Percentiles rank a stretch among this genome's conserved stretches.
Conservation (phyloP, 2,113 vertebrate species). For the Indicator maculatus region DNA sequence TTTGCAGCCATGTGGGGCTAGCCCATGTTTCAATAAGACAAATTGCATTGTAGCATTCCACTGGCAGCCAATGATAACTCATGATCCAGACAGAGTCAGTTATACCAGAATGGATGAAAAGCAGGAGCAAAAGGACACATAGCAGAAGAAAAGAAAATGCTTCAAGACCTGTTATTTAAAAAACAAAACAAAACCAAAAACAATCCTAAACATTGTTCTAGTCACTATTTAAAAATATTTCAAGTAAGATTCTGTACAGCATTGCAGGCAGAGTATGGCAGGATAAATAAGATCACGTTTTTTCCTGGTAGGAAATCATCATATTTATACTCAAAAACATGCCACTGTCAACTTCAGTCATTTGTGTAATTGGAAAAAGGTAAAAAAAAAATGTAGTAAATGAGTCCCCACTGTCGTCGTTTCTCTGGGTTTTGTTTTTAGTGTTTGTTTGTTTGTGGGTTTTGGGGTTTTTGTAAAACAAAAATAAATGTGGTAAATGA, state of each 20-base stretch:
- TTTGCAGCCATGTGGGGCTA: slow-evolving; percentile 88
- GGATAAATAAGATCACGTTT: slow-evolving; percentile 44
- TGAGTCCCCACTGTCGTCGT: background rate
- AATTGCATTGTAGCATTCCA: slow-evolving; percentile 89
- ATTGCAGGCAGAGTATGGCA: slow-evolving; percentile 25
- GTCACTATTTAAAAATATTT: slow-evolving; percentile 62
- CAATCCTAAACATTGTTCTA: slow-evolving; percentile 48
- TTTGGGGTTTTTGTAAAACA: background rate
- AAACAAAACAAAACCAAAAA: background rate
- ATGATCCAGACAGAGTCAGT: slow-evolving; percentile 94
- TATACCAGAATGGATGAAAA: slow-evolving; percentile 93
- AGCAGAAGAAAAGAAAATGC: slow-evolving; percentile 86
- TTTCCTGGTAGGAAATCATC: slow-evolving; percentile 65
- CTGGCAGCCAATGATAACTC: slow-evolving; percentile 98
- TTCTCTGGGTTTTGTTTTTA: background rate
- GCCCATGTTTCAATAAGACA: slow-evolving; percentile 93
- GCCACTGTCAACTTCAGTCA: slow-evolving; percentile 54
- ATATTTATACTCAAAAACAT: slow-evolving; percentile 44
- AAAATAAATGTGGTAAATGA: background rate
- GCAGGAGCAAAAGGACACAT: slow-evolving; percentile 90
- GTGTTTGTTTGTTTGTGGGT: too few relatives aligned
- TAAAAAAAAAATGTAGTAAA: slow-evolving; percentile 45
- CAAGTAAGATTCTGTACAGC: slow-evolving; percentile 66
- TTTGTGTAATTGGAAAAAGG: slow-evolving; percentile 59
- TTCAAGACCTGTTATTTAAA: slow-evolving; percentile 55